Evolutionary conservation across 2,113 vertebrate species (phyloP), one percentile per base, ranked within the genome.

Genomic region (Euleptes europaea): DNA sequence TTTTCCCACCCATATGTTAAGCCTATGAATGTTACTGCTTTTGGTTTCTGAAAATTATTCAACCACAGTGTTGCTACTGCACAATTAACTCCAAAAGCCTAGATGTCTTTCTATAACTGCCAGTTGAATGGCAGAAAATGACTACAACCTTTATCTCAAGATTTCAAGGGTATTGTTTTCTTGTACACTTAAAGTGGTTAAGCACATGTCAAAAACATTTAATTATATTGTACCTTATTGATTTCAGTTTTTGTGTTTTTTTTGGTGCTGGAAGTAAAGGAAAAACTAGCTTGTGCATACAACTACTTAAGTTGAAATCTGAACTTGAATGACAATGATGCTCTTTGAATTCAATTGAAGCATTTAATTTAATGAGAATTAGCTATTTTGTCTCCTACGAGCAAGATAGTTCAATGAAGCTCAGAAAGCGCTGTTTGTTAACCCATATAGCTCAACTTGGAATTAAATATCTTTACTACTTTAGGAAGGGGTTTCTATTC

Each of bases 261-360:
- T 14, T 82, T 83, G 35, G 28, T 17, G 35, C 73, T 73, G 74
- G 42, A 42, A 83, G 28, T 47, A 44, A 38, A 65, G 23, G 35
- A 0, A 66, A 38, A 87, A 42, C 2, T 28, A 1, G 35, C 3
- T 26, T 83, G 4, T 75, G 3, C 23, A 66, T 4, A 31, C 67
- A 44, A 47, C 0, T 3, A 2, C 54, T 33, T 6, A 81, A 28
- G 2, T 15, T 0, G 6, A 0, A 49, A 86, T 44, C 65, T 67
- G 40, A 86, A 69, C 40, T 72, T 84, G 49, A 31, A 12, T 84
- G 35, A 44, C 23, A 78, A 33, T 83, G 73, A 47, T 51, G 19
- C 49, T 0, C 26, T 90, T 91, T 89, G 13, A 91, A 42, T 84
- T 79, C 71, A 66, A 54, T 38, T 81, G n/a, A 91, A 87, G 0